These are phyloP conservation scores for Channa maculata DNA, from an alignment of 2,113 vertebrate genomes.

Conservation along the genomic window DNA sequence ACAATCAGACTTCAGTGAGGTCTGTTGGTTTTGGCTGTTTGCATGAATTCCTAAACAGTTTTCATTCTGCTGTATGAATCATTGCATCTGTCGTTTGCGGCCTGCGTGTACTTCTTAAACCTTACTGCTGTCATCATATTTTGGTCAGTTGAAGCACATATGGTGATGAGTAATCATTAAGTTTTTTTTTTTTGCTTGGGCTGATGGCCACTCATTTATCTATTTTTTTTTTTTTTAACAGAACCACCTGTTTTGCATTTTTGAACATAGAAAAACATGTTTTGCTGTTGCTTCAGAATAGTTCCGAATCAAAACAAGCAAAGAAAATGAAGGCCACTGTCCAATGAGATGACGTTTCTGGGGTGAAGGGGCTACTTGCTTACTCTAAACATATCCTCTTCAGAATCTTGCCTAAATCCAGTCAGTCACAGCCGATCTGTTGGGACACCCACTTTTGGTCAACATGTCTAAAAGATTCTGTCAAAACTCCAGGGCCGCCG, in stretches of 20 bases:
- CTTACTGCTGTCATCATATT: slow-evolving; percentile 25
- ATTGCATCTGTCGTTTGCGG: slow-evolving; percentile 29
- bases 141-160: slow-evolving; percentile 43
- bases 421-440: slow-evolving; percentile 20
- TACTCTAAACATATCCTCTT: neutral
- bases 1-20: neutral
- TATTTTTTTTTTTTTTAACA: neutral
- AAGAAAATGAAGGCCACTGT: neutral
- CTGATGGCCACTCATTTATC: neutral
- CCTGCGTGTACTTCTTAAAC: slow-evolving; percentile 9
- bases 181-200: neutral
- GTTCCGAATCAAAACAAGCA: neutral
- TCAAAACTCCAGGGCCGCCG: slow-evolving; percentile 11
- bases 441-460: slow-evolving; percentile 20
- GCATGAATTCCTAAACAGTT: neutral
- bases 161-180: slow-evolving; percentile 54
- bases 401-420: neutral
- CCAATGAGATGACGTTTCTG: neutral
- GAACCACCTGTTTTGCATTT: neutral
- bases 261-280: neutral
- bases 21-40: neutral
- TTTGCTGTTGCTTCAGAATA: slow-evolving; percentile 10
- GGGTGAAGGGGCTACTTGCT: neutral
- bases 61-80: slow-evolving; percentile 39
- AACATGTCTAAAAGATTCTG: slow-evolving; percentile 21